Conservation (phyloP, 2,113 vertebrate genomes). For the Barnardius zonarius region DNA sequence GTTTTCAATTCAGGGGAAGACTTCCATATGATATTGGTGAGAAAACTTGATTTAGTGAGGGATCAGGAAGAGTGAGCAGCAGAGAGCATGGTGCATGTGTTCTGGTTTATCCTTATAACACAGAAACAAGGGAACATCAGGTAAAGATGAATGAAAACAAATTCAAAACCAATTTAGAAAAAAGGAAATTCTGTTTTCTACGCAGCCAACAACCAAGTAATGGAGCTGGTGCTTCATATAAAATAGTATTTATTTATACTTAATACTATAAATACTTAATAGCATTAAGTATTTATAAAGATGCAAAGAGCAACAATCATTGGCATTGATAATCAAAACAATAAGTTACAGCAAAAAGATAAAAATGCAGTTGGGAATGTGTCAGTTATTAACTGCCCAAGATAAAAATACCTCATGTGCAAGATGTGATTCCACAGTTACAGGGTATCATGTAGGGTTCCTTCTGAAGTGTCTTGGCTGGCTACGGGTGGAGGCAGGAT, state of each 20-base stretch:
- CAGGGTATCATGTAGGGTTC: neutral
- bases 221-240: neutral
- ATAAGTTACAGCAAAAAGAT: neutral
- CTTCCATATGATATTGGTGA: conserved; percentile 27
- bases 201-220: neutral
- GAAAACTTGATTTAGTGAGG: conserved; percentile 47
- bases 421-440: neutral
- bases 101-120: neutral
- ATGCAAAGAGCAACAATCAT: neutral
- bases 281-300: neutral
- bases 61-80: neutral
- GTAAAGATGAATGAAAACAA: conserved; percentile 40
- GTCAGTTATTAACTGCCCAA: neutral
- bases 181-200: neutral
- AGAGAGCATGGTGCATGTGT: neutral
- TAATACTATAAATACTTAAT: neutral
- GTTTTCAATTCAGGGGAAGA: neutral
- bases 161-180: neutral
- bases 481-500: neutral
- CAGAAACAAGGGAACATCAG: conserved; percentile 35
- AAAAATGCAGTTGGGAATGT: neutral
- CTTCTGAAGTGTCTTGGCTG: neutral
- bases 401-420: neutral
- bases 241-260: neutral
- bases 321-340: neutral